phyloP scores from a whole-genome alignment of 2,888 invertebrate species.

The Drosophila meridionalis region DNA sequence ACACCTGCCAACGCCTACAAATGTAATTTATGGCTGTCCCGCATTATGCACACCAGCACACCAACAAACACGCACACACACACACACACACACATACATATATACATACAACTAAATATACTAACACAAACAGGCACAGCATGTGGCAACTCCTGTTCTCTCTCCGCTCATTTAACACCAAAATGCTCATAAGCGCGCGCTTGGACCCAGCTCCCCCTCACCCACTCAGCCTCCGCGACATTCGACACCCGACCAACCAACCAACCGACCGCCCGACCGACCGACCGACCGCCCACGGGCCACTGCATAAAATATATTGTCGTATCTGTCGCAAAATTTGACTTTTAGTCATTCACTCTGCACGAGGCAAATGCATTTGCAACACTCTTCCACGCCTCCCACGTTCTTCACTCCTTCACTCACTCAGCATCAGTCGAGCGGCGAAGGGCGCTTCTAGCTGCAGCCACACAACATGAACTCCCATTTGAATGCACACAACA shows the following conservation, averaged over 20 bases:
- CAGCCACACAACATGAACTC: not conserved
- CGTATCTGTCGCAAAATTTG: conserved; percentile 69
- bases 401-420: conserved; percentile 7
- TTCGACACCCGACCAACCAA: conserved; percentile 39
- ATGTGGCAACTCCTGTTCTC: conserved; percentile 61
- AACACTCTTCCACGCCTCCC: conserved; percentile 21
- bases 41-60: conserved; percentile 79
- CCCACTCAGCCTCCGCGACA: conserved; percentile 19
- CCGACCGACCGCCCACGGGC: conserved; percentile 48
- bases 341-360: conserved; percentile 67
- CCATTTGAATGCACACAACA: not conserved
- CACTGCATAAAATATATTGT: conserved; percentile 66
- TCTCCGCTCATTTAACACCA: conserved; percentile 59
- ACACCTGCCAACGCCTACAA: conserved; percentile 86
- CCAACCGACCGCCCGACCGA: conserved; percentile 15
- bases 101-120: conserved; percentile 4
- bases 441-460: not conserved
- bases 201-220: conserved; percentile 24
- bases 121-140: conserved; percentile 53
- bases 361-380: conserved; percentile 32
- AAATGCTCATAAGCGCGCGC: conserved; percentile 71
- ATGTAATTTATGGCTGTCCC: conserved; percentile 85
- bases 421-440: not conserved
- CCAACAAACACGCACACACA: conserved; percentile 37
- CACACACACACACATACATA: conserved; percentile 32